These are phyloP conservation scores for Trachops cirrhosus DNA, from an alignment of 2,797 vertebrate species.

Conservation along the genomic window DNA sequence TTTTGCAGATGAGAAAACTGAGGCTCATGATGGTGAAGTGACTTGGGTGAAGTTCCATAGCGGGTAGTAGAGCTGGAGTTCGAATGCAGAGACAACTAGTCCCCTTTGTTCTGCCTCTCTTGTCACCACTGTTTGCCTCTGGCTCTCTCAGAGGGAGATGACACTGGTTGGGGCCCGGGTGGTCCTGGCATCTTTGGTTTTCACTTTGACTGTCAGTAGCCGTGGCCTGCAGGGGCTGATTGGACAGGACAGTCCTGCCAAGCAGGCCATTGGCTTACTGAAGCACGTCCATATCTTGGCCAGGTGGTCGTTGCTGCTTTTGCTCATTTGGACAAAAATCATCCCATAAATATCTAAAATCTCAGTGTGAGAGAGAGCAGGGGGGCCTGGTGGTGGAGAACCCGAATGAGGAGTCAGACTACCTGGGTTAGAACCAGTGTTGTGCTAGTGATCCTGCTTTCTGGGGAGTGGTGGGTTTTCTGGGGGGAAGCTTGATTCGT, in stretches of 20 bases:
- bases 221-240: fast-evolving
- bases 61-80: neutral
- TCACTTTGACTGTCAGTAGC: neutral
- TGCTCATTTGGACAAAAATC: neutral
- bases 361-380: neutral
- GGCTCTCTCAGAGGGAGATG: neutral
- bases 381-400: neutral
- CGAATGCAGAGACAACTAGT: neutral
- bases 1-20: neutral
- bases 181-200: neutral
- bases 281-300: neutral
- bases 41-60: fast-evolving
- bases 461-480: neutral
- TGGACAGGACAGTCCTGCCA: neutral
- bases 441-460: neutral
- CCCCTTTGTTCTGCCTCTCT: neutral
- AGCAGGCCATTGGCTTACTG: neutral
- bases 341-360: neutral
- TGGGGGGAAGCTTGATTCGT: neutral
- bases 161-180: neutral
- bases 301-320: neutral
- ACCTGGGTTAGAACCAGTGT: neutral
- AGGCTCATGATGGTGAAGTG: neutral
- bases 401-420: neutral
- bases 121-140: neutral